Percentiles rank a stretch among this genome's conserved stretches.
Evolutionary conservation across 2,797 vertebrate genomes (phyloP).

Genomic region (Chanos chanos): DNA sequence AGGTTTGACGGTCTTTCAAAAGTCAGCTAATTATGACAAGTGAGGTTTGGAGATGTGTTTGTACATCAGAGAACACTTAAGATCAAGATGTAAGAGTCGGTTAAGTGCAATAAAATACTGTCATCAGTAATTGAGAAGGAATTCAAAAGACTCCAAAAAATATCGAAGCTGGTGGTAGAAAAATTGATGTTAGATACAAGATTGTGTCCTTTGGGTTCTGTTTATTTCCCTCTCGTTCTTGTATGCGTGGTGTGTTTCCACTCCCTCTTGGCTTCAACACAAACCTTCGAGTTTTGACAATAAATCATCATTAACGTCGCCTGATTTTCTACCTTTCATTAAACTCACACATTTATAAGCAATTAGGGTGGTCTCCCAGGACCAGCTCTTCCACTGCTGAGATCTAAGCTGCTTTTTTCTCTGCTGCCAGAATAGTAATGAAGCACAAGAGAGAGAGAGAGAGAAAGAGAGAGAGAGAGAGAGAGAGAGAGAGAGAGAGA

Average conservation of each 20-base stretch:
- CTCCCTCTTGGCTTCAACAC: constrained; percentile 9
- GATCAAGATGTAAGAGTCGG: too few relatives aligned
- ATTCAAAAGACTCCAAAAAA: not conserved
- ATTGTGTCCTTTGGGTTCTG: not conserved
- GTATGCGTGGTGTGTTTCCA: not conserved
- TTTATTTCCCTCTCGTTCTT: constrained; percentile 1
- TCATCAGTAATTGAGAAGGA: not conserved
- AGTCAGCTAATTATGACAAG: too few relatives aligned
- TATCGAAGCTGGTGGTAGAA: not conserved
- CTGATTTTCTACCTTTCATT: constrained; percentile 41
- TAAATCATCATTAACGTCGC: constrained; percentile 47
- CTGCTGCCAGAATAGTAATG: constrained; percentile 22
- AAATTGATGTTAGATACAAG: not conserved
- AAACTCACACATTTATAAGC: constrained; percentile 40
- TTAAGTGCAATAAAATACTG: not conserved
- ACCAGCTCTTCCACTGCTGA: constrained; percentile 1
- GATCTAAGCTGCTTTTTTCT: constrained; percentile 20
- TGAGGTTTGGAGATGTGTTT: too few relatives aligned
- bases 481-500: not conserved
- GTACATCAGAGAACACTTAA: too few relatives aligned
- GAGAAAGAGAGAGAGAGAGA: not conserved
- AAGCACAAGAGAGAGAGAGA: not conserved
- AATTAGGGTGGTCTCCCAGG: constrained; percentile 36
- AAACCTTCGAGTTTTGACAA: constrained; percentile 27
- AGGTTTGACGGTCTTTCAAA: too few relatives aligned